Percentiles rank a stretch among this genome's conserved stretches.
Conservation (phyloP, 2,888 invertebrate species). For the Seira sanloemensis region DNA sequence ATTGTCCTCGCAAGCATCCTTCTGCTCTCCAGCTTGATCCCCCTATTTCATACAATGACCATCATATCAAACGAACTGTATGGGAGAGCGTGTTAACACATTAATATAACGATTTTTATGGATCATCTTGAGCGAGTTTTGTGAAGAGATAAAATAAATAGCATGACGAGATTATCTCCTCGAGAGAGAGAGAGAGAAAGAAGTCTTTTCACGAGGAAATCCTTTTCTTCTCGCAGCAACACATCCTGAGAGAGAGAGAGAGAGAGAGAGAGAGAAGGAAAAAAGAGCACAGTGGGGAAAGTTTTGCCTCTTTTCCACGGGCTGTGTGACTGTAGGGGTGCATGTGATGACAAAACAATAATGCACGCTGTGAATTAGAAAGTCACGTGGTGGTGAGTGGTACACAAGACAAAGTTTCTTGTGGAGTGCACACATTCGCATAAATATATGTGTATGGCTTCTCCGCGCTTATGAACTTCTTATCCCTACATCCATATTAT, state of each 20-base stretch:
- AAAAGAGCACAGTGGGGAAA: too few relatives aligned
- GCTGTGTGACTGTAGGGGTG: too few relatives aligned
- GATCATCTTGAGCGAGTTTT: constrained; percentile 30
- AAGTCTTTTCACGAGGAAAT: not conserved
- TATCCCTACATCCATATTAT: constrained; percentile 2
- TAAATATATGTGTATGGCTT: too few relatives aligned
- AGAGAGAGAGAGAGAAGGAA: too few relatives aligned
- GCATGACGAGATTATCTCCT: not conserved
- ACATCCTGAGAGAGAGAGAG: too few relatives aligned
- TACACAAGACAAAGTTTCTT: not conserved
- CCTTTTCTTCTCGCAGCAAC: constrained; percentile 2
- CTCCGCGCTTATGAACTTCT: too few relatives aligned
- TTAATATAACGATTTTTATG: constrained; percentile 35
- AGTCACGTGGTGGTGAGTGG: constrained; percentile 1
- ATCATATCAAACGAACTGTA: not conserved
- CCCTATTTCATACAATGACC: constrained; percentile 30
- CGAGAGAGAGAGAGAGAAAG: too few relatives aligned
- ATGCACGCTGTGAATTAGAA: constrained; percentile 10
- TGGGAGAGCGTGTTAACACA: constrained; percentile 30
- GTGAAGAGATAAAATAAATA: constrained; percentile 31
- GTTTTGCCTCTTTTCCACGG: not conserved
- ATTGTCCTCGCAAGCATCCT: constrained; percentile 37
- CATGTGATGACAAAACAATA: constrained; percentile 6
- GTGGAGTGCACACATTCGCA: too few relatives aligned
- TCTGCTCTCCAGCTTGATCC: constrained; percentile 32